Conservation (phyloP, 2,113 vertebrate genomes). For the Charina bottae region DNA sequence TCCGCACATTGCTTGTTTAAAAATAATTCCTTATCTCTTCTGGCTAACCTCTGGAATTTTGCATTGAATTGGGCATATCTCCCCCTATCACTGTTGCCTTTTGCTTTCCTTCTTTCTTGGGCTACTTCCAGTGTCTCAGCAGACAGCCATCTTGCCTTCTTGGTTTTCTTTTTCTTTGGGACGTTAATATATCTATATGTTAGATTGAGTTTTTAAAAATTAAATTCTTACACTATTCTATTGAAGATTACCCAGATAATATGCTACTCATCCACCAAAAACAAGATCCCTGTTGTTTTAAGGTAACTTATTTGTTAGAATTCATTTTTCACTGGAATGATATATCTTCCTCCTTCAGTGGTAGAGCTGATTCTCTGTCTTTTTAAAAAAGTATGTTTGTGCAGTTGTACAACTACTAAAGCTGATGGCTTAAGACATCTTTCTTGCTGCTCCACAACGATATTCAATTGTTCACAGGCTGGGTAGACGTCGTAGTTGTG, state of each 20-base stretch:
- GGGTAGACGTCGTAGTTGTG: neutral
- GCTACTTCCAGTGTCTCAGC: too few species aligned
- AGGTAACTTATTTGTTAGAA: neutral
- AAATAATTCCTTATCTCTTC: too few species aligned
- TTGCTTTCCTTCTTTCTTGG: too few species aligned
- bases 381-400: neutral
- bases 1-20: too few species aligned
- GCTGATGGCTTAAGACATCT: neutral
- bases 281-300: neutral
- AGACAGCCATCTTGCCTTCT: too few species aligned
- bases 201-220: neutral
- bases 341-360: too few species aligned
- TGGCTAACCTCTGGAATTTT: too few species aligned
- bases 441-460: neutral
- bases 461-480: neutral
- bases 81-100: too few species aligned
- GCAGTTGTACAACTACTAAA: neutral
- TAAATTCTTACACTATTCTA: neutral
- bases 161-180: too few species aligned
- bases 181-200: neutral
- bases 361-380: neutral
- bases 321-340: neutral
- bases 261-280: neutral
- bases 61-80: too few species aligned
- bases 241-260: neutral